Evolutionary conservation across 2,113 vertebrate genomes (phyloP).

Genomic region (Pithys albifrons): DNA sequence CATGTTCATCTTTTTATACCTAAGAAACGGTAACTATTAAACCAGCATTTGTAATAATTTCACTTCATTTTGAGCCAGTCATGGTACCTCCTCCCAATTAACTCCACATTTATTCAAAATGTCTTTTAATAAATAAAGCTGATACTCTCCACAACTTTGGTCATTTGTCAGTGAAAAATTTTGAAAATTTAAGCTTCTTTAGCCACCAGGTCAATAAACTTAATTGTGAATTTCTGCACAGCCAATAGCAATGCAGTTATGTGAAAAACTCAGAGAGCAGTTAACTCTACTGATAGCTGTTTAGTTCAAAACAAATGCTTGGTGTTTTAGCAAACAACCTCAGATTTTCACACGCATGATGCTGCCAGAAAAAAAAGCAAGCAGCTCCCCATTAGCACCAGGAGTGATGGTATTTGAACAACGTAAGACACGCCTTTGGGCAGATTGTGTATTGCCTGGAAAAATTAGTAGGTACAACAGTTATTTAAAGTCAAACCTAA

Average conservation of each 20-base stretch:
- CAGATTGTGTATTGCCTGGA: not conserved
- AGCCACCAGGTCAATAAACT: not conserved
- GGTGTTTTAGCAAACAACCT: not conserved
- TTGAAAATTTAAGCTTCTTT: not conserved
- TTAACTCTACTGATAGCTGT: not conserved
- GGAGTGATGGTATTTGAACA: not conserved
- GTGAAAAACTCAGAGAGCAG: not conserved
- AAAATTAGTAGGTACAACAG: not conserved
- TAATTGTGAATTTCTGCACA: not conserved
- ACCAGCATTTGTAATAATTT: not conserved
- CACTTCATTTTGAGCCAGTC: not conserved
- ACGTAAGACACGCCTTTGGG: rapidly evolving
- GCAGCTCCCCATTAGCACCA: not conserved
- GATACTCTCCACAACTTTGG: not conserved
- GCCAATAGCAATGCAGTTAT: not conserved
- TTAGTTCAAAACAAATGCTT: not conserved
- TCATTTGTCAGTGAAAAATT: not conserved
- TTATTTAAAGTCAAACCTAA: not conserved
- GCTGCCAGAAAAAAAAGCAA: not conserved
- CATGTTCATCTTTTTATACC: not conserved
- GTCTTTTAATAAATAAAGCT: not conserved
- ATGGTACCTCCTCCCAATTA: not conserved
- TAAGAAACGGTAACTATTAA: not conserved
- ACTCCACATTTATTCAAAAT: not conserved
- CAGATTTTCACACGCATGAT: not conserved